phyloP scores from a whole-genome alignment of 1,140 invertebrate genomes.

The Dermatophagoides farinae region DNA sequence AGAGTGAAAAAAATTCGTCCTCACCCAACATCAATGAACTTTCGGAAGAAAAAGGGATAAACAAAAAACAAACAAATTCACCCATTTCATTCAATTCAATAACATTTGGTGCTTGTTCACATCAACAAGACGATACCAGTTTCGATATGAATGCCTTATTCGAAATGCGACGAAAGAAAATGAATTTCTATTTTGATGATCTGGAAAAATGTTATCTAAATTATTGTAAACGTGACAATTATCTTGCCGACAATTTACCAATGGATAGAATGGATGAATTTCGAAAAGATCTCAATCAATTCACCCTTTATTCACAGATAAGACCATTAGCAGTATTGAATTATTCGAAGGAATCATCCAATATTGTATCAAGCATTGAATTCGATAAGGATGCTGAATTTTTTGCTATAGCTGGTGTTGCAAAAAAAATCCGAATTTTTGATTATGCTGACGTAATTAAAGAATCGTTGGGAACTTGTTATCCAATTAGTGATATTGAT shows the following conservation, averaged over 20 bases:
- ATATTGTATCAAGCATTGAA: slow-evolving; percentile 84
- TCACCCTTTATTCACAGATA: slow-evolving; percentile 58
- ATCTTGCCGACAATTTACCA: not conserved
- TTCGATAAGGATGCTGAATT: slow-evolving; percentile 92
- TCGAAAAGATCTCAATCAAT: slow-evolving; percentile 64
- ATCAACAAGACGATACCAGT: not conserved
- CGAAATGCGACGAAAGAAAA: slow-evolving; percentile 40
- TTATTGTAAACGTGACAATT: slow-evolving; percentile 25
- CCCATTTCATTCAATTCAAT: slow-evolving; percentile 1
- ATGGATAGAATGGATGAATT: slow-evolving; percentile 47
- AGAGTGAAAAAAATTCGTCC: not conserved
- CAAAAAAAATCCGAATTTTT: slow-evolving; percentile 72
- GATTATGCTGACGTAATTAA: slow-evolving; percentile 67
- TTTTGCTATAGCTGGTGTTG: slow-evolving; percentile 89
- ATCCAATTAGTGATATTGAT: slow-evolving; percentile 77
- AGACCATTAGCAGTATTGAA: slow-evolving; percentile 63
- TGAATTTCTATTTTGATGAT: slow-evolving; percentile 72
- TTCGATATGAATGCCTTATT: not conserved
- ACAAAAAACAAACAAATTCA: not conserved
- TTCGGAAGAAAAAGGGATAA: not conserved
- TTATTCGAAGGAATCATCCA: slow-evolving; percentile 74
- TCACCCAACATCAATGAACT: not conserved
- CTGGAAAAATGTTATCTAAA: slow-evolving; percentile 69
- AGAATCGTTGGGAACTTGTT: slow-evolving; percentile 68
- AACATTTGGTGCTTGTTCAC: not conserved